Base-by-base conservation (phyloP, 2,888 invertebrate species). In the Listrodromus nycthemerus region DNA sequence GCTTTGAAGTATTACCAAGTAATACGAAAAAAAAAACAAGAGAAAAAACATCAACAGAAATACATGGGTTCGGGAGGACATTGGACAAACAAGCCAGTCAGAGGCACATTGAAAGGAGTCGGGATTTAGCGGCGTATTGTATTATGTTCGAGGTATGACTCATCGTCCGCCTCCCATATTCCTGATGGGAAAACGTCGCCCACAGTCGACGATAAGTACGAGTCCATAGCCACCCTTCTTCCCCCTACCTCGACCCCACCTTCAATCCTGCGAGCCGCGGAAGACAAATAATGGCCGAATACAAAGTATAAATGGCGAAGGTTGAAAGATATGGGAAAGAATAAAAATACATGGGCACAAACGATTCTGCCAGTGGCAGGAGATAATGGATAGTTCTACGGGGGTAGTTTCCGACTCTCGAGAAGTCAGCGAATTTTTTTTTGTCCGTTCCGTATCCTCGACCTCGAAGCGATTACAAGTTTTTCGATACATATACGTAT, bases 191-290 rank as follows among this genome's bases (percentile, higher is more conserved):
- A 45, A 50, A 58, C 74, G 37, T 67, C 66, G 80, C 67, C 80
- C 58, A 80, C 73, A 66, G 52, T 74, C 50, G 37, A 67, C 66
- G 80, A 80, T 80, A 80, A 80, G 80, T 80, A 80, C 41, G 48
- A 80, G 48, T 75, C 30, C 33, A 19, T 13, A 33, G 67, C 30
- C 48, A 7, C 41, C 16, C 4, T 13, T 13, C 13, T 2, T 13
- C 13, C 1, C 2, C 41, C 10, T 33, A 2, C 33, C 33, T 4
- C 41, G 2, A 8, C 24, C 19, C 52, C 16, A 52, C 19, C 48
- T 55, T 45, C n/a, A 45, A 66, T 67, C 37, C 27, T 55, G 37
- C 19, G 16, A 50, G 50, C 52, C 27, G 21, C 66, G 73, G 73
- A 66, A 24, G 58, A 24, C 48, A 21, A 74, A n/a, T 61, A 74